phyloP scores from a whole-genome alignment of 2,113 vertebrate species.

The Aptenodytes patagonicus region DNA sequence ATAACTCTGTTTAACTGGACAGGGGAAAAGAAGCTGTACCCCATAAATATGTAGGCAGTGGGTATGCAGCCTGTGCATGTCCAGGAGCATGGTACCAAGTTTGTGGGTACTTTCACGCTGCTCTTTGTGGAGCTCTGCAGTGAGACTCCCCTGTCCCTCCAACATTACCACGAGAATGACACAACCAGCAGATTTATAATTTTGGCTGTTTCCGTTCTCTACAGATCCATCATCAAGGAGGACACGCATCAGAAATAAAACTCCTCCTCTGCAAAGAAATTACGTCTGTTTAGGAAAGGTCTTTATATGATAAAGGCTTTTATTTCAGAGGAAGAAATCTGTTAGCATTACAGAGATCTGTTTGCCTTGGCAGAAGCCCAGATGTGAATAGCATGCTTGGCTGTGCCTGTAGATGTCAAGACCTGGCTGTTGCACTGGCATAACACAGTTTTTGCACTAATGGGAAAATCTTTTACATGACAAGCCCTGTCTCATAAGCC shows the following conservation, averaged over 20 bases:
- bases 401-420: background rate
- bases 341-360: background rate
- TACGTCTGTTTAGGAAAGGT: background rate
- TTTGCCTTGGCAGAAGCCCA: background rate
- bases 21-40: background rate
- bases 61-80: background rate
- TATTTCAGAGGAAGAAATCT: background rate
- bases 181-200: background rate
- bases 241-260: background rate
- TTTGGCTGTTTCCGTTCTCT: background rate
- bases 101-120: background rate
- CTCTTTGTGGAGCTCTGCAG: background rate
- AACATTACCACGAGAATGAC: background rate
- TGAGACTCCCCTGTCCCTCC: background rate
- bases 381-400: background rate
- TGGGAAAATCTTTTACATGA: background rate
- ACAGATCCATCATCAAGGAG: background rate
- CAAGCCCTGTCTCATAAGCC: background rate
- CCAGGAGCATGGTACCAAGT: background rate
- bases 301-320: background rate
- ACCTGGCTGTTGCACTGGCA: background rate
- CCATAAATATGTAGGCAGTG: background rate
- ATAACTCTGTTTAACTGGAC: background rate
- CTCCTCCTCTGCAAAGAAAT: background rate
- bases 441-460: background rate